Evolutionary conservation across 2,888 invertebrate genomes (phyloP).

Genomic region (Sminthurides aquaticus): DNA sequence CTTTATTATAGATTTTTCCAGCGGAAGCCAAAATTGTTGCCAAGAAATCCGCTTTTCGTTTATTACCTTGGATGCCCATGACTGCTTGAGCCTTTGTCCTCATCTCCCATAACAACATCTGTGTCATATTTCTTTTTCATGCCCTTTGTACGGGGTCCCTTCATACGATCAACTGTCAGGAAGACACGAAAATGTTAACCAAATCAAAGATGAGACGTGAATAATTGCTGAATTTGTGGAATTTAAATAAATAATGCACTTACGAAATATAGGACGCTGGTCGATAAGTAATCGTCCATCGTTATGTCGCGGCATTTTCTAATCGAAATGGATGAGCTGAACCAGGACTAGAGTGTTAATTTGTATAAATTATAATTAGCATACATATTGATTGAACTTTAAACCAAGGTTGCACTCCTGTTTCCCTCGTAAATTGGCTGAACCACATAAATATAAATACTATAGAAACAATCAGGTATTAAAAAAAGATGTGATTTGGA

Average conservation of each 20-base stretch:
- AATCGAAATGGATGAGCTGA: background rate
- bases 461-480: no score
- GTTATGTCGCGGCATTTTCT: background rate
- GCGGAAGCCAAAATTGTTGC: background rate
- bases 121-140: conserved; percentile 20
- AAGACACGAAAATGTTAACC: background rate
- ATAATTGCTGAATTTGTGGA: no score
- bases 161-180: conserved; percentile 12
- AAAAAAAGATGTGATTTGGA: no score
- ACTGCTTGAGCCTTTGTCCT: conserved; percentile 1
- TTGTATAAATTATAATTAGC: no score
- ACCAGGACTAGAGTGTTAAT: no score
- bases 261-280: background rate
- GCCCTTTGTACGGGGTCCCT: conserved; percentile 10
- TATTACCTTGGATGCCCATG: conserved; percentile 5
- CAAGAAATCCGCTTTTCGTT: background rate
- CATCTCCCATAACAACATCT: conserved; percentile 19
- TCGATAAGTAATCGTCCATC: background rate
- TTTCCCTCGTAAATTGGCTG: no score
- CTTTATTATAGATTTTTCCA: no score
- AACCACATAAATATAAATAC: no score
- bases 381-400: no score
- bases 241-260: no score
- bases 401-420: no score
- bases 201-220: background rate